A percentile compares a stretch with the other conserved stretches of the same genome.
These are phyloP conservation scores for Rhynchopsitta pachyrhyncha DNA, from an alignment of 2,113 vertebrate genomes.

Conservation along the genomic window DNA sequence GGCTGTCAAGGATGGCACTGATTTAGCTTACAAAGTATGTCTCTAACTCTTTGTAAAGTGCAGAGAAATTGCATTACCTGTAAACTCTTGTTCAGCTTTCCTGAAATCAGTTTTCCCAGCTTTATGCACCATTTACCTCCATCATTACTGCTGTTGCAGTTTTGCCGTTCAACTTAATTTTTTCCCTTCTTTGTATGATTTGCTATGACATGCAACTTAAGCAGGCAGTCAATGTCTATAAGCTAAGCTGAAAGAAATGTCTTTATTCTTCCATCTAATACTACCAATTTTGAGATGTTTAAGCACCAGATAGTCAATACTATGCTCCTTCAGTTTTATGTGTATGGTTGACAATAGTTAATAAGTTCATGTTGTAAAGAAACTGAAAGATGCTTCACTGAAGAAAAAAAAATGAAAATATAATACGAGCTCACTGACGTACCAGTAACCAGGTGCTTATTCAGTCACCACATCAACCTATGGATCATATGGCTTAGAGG, in stretches of 20 bases:
- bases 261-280: not conserved
- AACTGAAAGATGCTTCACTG: not conserved
- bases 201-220: not conserved
- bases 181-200: not conserved
- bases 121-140: not conserved
- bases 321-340: not conserved
- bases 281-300: not conserved
- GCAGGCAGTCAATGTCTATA: not conserved
- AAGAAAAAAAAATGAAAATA: not conserved
- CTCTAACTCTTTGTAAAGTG: not conserved
- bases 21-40: not conserved
- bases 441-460: not conserved
- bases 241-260: not conserved
- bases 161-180: not conserved
- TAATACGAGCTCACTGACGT: not conserved
- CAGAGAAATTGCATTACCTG: not conserved
- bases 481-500: not conserved
- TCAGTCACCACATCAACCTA: not conserved
- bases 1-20: not conserved
- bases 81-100: not conserved
- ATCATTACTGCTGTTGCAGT: not conserved
- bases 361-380: not conserved
- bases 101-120: not conserved
- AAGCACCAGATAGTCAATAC: not conserved
- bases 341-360: not conserved